Conservation (phyloP, 2,113 vertebrate genomes). For the Myodes glareolus region DNA sequence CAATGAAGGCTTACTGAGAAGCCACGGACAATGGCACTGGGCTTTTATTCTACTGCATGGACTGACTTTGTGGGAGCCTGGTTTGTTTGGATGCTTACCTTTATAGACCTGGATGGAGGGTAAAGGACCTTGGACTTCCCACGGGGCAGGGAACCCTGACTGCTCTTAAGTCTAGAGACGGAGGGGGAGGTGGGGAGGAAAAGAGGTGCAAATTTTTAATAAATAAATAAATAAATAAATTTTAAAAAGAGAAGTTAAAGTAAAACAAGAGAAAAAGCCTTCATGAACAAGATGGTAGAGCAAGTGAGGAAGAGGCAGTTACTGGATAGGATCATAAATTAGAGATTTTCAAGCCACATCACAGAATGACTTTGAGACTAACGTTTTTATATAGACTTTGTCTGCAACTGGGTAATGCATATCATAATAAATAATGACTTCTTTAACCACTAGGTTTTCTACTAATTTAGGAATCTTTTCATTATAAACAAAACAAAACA, state of each 20-base stretch:
- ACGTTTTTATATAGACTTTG: not conserved
- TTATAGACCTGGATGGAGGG: no score
- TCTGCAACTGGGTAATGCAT: not conserved
- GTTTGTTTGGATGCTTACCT: no score
- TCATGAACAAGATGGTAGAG: not conserved
- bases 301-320: not conserved
- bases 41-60: no score
- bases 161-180: no score
- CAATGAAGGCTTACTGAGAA: no score
- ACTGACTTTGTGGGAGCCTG: no score
- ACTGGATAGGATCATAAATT: not conserved
- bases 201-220: no score
- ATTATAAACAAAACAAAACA: not conserved
- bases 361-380: not conserved
- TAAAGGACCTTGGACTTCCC: no score
- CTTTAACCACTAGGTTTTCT: not conserved
- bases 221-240: no score
- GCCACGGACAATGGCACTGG: no score
- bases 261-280: not conserved
- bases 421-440: not conserved
- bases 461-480: not conserved
- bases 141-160: no score
- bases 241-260: not conserved
- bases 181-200: no score
- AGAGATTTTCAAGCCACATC: not conserved